Conservation (phyloP, 2,888 invertebrate species). For the Boloria euphrosyne region DNA sequence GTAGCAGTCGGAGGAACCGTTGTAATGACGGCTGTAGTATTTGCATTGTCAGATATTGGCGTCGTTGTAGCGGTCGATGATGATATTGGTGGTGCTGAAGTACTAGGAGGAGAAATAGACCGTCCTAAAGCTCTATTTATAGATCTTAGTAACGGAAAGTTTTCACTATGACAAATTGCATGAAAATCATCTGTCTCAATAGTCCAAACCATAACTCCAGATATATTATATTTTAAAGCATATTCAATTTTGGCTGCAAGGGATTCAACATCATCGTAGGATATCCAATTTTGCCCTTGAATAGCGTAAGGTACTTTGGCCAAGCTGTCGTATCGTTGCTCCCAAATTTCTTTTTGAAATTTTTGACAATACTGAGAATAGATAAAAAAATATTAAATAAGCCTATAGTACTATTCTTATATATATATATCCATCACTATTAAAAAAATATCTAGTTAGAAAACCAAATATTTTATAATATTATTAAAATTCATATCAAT, state of each 20-base stretch:
- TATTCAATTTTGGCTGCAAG: constrained; percentile 70
- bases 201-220: constrained; percentile 90
- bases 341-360: constrained; percentile 78
- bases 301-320: constrained; percentile 85
- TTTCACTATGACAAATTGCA: constrained; percentile 81
- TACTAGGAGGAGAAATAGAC: constrained; percentile 23
- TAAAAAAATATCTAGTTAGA: no score
- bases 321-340: constrained; percentile 72
- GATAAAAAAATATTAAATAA: neutral
- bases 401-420: neutral
- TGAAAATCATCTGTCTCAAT: constrained; percentile 90
- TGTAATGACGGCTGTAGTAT: neutral
- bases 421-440: no score
- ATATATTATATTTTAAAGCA: constrained; percentile 63
- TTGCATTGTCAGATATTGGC: neutral
- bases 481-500: no score
- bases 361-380: constrained; percentile 78
- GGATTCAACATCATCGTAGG: constrained; percentile 84
- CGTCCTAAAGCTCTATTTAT: constrained; percentile 71
- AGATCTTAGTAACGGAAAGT: constrained; percentile 83
- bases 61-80: constrained; percentile 9
- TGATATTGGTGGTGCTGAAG: constrained; percentile 22
- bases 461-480: no score
- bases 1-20: constrained; percentile 1
- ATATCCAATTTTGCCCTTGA: constrained; percentile 85